A percentile compares a stretch with the other conserved stretches of the same genome.
phyloP scores from a whole-genome alignment of 2,113 vertebrate genomes.

The Heptranchias perlo region DNA sequence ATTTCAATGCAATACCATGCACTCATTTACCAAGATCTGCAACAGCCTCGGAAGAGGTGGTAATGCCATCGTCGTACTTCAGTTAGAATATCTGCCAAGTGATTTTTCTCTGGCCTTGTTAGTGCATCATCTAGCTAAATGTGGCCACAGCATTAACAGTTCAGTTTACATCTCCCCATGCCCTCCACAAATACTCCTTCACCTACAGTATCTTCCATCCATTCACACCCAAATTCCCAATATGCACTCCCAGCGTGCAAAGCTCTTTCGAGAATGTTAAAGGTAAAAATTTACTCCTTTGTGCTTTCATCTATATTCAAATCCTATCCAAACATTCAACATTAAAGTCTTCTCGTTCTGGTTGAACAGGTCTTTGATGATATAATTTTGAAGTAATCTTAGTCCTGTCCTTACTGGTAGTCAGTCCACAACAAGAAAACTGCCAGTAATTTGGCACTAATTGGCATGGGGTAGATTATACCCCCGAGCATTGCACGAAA shows the following conservation, averaged over 20 bases:
- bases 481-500: background rate
- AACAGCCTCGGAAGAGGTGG: background rate
- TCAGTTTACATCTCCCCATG: background rate
- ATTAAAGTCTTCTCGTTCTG: no score
- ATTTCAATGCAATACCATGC: background rate
- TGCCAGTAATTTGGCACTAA: background rate
- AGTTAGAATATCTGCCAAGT: background rate
- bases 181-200: background rate
- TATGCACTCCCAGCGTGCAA: no score
- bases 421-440: background rate
- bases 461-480: background rate
- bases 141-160: background rate
- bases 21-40: background rate
- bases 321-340: background rate
- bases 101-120: background rate
- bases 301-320: background rate
- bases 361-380: no score
- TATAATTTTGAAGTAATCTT: background rate
- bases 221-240: background rate
- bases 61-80: background rate
- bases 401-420: background rate
- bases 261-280: background rate
- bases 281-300: background rate
- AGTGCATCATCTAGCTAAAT: background rate
- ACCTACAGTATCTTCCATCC: background rate